phyloP scores from a whole-genome alignment of 2,797 vertebrate genomes.

The Oryzias dopingdopingensis region DNA sequence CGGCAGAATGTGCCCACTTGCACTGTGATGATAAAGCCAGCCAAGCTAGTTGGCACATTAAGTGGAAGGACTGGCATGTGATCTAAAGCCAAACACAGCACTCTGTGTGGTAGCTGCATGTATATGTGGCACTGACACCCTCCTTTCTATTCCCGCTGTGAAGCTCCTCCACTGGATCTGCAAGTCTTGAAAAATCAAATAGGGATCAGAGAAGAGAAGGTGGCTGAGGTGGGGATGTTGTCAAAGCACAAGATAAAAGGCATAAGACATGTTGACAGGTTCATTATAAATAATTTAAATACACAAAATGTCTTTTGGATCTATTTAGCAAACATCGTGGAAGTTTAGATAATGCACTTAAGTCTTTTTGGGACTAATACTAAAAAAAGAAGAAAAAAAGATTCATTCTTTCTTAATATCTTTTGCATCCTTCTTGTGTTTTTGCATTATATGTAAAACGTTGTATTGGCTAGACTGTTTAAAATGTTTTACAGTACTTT shows the following conservation, averaged over 20 bases:
- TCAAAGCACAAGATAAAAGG: conserved; percentile 15
- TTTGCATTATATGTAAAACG: neutral
- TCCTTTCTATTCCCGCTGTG: conserved; percentile 26
- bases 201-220: neutral
- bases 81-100: conserved; percentile 70
- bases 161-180: conserved; percentile 29
- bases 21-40: conserved; percentile 75
- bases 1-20: conserved; percentile 82
- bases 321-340: too few relatives aligned
- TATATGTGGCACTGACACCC: conserved; percentile 15
- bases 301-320: neutral
- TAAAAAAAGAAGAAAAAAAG: neutral
- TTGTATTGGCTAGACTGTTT: neutral
- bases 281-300: conserved; percentile 12
- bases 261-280: conserved; percentile 5
- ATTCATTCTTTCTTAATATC: neutral
- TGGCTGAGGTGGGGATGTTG: neutral
- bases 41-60: conserved; percentile 79
- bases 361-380: neutral
- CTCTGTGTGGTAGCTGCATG: conserved; percentile 57
- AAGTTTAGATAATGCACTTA: too few relatives aligned
- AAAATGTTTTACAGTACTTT: neutral
- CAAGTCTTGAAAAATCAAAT: conserved; percentile 21
- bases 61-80: conserved; percentile 67
- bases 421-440: neutral